A percentile compares a stretch with the other conserved stretches of the same genome.
Evolutionary conservation across 2,888 invertebrate genomes (phyloP).

Genomic region (Iselma pallidipennis): DNA sequence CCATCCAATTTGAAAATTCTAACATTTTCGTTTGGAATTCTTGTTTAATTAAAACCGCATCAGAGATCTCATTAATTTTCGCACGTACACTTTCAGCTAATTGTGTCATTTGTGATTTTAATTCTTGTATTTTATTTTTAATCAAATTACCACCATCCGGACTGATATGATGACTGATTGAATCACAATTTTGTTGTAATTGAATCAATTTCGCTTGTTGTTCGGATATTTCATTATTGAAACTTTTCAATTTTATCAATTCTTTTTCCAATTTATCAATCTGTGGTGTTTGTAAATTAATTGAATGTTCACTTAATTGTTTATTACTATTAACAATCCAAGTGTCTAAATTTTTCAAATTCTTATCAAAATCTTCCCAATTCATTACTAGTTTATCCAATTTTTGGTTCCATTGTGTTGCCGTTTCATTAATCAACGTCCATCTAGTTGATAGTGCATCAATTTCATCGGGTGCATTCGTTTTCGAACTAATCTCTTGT

Average conservation of each 20-base stretch:
- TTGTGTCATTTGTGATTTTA: slow-evolving; percentile 74
- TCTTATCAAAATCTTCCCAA: slow-evolving; percentile 82
- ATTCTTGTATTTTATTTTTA: slow-evolving; percentile 72
- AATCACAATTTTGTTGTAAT: slow-evolving; percentile 78
- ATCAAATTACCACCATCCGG: slow-evolving; percentile 75
- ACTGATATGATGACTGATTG: slow-evolving; percentile 74
- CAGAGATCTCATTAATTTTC: slow-evolving; percentile 79
- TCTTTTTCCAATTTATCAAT: slow-evolving; percentile 77
- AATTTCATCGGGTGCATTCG: slow-evolving; percentile 80
- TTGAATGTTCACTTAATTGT: slow-evolving; percentile 61
- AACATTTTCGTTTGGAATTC: slow-evolving; percentile 80
- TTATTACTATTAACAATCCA: slow-evolving; percentile 77
- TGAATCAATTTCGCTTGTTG: slow-evolving; percentile 82
- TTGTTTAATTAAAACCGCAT: slow-evolving; percentile 79
- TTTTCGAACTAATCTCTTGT: slow-evolving; percentile 74
- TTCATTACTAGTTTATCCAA: slow-evolving; percentile 76
- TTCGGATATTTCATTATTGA: slow-evolving; percentile 82
- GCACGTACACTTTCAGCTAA: slow-evolving; percentile 76
- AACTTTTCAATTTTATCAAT: slow-evolving; percentile 74
- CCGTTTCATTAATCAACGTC: slow-evolving; percentile 81
- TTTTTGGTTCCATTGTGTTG: slow-evolving; percentile 77
- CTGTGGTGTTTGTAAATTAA: slow-evolving; percentile 70
- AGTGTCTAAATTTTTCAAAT: slow-evolving; percentile 73
- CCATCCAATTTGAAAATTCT: slow-evolving; percentile 81
- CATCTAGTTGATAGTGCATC: slow-evolving; percentile 83